These are phyloP conservation scores for Gadopsis marmoratus DNA, from an alignment of 2,797 vertebrate species.

Conservation along the genomic window DNA sequence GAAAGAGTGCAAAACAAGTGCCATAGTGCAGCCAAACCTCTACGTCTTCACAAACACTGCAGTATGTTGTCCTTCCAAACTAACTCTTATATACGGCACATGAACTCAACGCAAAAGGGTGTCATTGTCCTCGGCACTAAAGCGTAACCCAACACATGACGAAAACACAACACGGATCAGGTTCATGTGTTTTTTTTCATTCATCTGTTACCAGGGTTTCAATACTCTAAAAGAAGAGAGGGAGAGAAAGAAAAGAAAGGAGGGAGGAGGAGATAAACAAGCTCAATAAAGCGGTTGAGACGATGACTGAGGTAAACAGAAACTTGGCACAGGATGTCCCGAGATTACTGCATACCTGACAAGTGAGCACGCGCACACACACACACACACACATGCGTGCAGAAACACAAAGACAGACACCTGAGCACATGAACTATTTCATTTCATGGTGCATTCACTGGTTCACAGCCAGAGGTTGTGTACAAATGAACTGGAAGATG, in stretches of 20 bases:
- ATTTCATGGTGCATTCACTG: slow-evolving; percentile 17
- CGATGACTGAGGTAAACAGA: slow-evolving; percentile 83
- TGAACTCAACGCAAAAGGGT: slow-evolving; percentile 37
- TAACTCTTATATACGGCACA: slow-evolving; percentile 19
- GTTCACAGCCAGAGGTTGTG: slow-evolving; percentile 23
- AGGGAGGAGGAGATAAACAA: slow-evolving; percentile 81
- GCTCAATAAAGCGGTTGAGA: slow-evolving; percentile 70
- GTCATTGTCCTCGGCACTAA: slow-evolving; percentile 58
- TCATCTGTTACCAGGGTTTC: slow-evolving; percentile 68
- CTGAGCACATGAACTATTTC: slow-evolving; percentile 1
- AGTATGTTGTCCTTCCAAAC: slow-evolving; percentile 5
- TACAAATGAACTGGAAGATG: not conserved
- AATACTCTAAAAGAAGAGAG: slow-evolving; percentile 34
- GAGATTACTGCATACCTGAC: slow-evolving; percentile 80
- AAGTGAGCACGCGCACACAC: slow-evolving; percentile 17
- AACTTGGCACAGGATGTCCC: slow-evolving; percentile 81
- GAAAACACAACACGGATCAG: slow-evolving; percentile 60
- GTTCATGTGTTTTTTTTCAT: slow-evolving; percentile 71
- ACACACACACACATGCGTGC: not conserved
- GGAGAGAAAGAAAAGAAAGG: slow-evolving; percentile 63
- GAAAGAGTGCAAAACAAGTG: slow-evolving; percentile 69
- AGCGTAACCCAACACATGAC: slow-evolving; percentile 70
- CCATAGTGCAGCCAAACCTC: slow-evolving; percentile 33
- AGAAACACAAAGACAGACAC: not conserved
- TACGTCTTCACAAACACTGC: slow-evolving; percentile 13